Percentiles rank a stretch among this genome's conserved stretches.
Evolutionary conservation across 2,888 invertebrate genomes (phyloP).

Genomic region (Disparrhopalites patrizii): DNA sequence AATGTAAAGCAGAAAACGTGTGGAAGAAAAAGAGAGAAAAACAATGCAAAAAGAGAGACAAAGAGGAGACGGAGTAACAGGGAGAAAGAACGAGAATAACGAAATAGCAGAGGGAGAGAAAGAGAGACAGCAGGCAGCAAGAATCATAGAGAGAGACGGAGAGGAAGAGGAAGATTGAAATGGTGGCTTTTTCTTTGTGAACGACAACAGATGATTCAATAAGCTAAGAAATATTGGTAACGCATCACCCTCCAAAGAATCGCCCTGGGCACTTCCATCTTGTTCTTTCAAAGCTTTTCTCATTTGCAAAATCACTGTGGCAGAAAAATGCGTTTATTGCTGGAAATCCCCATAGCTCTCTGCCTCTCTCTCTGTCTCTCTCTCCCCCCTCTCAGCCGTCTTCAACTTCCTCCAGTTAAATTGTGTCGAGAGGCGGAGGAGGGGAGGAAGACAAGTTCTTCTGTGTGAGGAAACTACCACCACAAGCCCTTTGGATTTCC

Average conservation of each 20-base stretch:
- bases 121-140: too few relatives aligned
- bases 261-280: slow-evolving; percentile 20
- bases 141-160: too few relatives aligned
- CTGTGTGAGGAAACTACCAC: background rate
- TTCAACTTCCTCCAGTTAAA: background rate
- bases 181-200: slow-evolving; percentile 35
- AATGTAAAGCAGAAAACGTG: too few relatives aligned
- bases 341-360: slow-evolving; percentile 24
- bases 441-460: background rate
- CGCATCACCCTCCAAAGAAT: slow-evolving; percentile 12
- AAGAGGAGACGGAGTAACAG: background rate
- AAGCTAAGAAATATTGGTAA: slow-evolving; percentile 39
- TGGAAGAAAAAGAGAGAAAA: too few relatives aligned
- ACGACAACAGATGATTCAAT: slow-evolving; percentile 43
- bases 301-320: slow-evolving; percentile 41
- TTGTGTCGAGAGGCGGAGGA: too few relatives aligned
- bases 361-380: slow-evolving; percentile 21
- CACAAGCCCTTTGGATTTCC: background rate
- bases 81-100: too few relatives aligned
- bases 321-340: slow-evolving; percentile 38
- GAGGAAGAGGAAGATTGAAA: too few relatives aligned
- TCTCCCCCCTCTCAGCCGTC: background rate
- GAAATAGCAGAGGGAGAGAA: background rate
- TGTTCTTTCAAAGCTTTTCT: slow-evolving; percentile 32
- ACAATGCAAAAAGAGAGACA: too few relatives aligned